Conservation (phyloP, 2,797 vertebrate species). For the Cheirogaleus major region DNA sequence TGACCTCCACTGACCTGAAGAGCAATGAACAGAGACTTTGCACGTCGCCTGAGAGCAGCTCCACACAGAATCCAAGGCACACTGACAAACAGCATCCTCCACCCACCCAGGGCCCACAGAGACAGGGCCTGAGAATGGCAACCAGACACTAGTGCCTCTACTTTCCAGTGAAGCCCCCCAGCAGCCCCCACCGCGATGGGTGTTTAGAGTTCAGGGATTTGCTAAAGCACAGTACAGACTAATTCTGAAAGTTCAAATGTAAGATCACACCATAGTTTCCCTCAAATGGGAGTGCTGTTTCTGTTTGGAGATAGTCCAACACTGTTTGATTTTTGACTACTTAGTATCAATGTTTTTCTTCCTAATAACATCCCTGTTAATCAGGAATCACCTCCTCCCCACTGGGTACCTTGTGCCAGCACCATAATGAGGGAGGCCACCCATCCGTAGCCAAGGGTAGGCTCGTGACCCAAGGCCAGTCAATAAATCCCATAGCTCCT, state of each 20-base stretch:
- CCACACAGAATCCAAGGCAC: neutral
- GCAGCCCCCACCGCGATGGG: neutral
- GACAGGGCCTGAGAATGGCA: neutral
- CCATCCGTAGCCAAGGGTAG: neutral
- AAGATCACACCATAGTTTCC: neutral
- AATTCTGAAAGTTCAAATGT: neutral
- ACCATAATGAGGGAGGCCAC: neutral
- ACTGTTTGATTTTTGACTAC: neutral
- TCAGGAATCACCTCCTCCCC: neutral
- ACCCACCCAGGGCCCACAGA: neutral
- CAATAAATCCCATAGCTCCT: neutral
- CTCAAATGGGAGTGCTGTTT: neutral
- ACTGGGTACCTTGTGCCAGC: neutral
- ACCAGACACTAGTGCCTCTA: neutral
- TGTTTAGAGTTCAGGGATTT: neutral
- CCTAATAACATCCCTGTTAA: neutral
- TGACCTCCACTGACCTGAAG: neutral
- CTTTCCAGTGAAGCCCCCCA: neutral
- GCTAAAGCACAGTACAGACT: neutral
- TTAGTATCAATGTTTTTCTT: neutral
- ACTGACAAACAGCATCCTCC: neutral
- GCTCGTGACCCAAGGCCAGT: neutral
- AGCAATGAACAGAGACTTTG: neutral
- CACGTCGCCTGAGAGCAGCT: neutral
- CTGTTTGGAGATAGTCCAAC: neutral